Evolutionary conservation across 2,797 vertebrate species (phyloP).

Genomic region (Amblyopsis hoosieri): DNA sequence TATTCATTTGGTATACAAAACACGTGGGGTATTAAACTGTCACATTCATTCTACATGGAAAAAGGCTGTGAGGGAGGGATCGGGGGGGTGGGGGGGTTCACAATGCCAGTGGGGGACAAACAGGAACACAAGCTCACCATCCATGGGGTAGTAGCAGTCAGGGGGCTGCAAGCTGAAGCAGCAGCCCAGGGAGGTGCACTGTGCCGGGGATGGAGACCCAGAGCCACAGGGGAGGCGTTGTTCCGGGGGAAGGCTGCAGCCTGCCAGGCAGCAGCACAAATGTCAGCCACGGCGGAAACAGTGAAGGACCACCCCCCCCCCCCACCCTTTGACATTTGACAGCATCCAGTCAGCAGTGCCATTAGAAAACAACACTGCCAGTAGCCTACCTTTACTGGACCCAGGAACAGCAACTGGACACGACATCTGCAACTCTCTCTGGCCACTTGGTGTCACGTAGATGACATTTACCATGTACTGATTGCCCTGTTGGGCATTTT

Average conservation of each 20-base stretch:
- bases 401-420: conserved; percentile 54
- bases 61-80: too few relatives aligned
- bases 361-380: background rate
- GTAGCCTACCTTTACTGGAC: conserved; percentile 56
- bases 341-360: background rate
- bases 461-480: conserved; percentile 57
- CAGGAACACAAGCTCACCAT: conserved; percentile 66
- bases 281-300: conserved; percentile 55
- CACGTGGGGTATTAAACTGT: too few relatives aligned
- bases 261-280: conserved; percentile 67
- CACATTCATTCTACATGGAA: too few relatives aligned
- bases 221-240: conserved; percentile 74
- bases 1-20: too few relatives aligned
- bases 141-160: conserved; percentile 79
- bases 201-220: conserved; percentile 46
- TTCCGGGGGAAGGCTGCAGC: conserved; percentile 71
- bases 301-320: background rate
- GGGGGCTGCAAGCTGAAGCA: conserved; percentile 66
- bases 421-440: conserved; percentile 59
- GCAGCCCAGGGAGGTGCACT: conserved; percentile 75
- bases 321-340: background rate
- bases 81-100: conserved; percentile 25
- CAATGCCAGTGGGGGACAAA: conserved; percentile 46
- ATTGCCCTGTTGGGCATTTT: conserved; percentile 52
- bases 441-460: conserved; percentile 56